Base-by-base conservation (phyloP, 2,797 vertebrate species). In the Passerculus sandwichensis region DNA sequence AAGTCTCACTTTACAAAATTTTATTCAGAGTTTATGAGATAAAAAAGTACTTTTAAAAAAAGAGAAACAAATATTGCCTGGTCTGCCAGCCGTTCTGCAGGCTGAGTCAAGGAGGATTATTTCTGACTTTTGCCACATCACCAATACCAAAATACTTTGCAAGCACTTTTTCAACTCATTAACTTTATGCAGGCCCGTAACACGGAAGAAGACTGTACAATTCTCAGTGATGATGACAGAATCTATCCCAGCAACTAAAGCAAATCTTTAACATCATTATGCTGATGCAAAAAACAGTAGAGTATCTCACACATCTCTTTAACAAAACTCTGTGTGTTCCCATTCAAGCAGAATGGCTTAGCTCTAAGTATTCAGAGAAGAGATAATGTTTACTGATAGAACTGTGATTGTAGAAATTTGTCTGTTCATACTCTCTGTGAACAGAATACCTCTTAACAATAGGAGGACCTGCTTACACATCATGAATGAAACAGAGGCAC, bases 91-190 rank as follows among this genome's bases (percentile, higher is more conserved):
- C 10, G 1, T 38, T 89, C 67, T 88, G 45, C 17, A 77, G 69
- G 64, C 45, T 60, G 38, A 62, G 40, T 81, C 77, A 74, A 61
- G 44, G 21, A 72, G 34, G 44, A 74, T 72, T 85, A 77, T 72
- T 91, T 94, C 69, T 69, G 38, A 61, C 13, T 87, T 94, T 80
- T 95, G 79, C 54, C 47, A 69, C n/a, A 77, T 73, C 72, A 71
- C 32, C 26, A 26, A 32, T 65, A 89, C 8, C 50, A 71, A 91
- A 88, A 93, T 72, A 88, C 26, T 85, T 83, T 38, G 20, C 45
- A 77, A 92, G n/a, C 9, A 44, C 32, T 47, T 85, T 94, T 82
- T 85, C n/a, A 66, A 57, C 34, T 89, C 74, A 34, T 47, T 82
- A 64, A 57, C 4, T 60, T 78, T 65, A 64, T 4, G 2, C 15